Evolutionary conservation across 2,113 vertebrate genomes (phyloP).

Genomic region (Catharus bicknelli): DNA sequence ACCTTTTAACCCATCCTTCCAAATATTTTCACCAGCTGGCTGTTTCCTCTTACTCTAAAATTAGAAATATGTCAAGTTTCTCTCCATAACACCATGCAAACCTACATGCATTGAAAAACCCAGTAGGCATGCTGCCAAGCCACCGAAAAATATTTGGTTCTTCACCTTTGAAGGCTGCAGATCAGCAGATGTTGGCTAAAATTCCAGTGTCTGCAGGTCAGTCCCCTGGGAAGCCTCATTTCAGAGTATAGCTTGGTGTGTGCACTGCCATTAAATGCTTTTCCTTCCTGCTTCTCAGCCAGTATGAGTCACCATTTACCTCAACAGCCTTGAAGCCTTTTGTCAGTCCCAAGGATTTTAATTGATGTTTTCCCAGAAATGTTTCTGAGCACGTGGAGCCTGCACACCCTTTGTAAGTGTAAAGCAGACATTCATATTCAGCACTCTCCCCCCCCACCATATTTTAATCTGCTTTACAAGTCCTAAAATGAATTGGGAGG

Average conservation of each 20-base stretch:
- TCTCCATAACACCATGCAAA: background rate
- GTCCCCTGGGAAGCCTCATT: background rate
- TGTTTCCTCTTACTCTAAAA: background rate
- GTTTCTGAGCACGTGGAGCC: background rate
- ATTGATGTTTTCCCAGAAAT: conserved; percentile 19
- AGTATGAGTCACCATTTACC: background rate
- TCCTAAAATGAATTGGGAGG: background rate
- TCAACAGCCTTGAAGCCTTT: background rate
- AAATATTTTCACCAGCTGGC: background rate
- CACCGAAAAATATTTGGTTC: background rate
- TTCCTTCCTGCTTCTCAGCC: conserved; percentile 12
- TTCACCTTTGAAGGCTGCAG: background rate
- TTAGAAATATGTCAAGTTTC: background rate
- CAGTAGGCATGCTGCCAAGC: background rate
- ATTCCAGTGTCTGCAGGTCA: background rate
- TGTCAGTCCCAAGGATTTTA: background rate
- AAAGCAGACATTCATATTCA: conserved; percentile 17
- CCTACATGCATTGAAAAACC: background rate
- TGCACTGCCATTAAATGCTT: background rate
- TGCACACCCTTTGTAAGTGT: background rate
- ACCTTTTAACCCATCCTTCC: background rate
- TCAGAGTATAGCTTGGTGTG: background rate
- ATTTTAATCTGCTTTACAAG: background rate
- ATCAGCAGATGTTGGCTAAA: background rate
- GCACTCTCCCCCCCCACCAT: background rate